phyloP scores from a whole-genome alignment of 1,140 invertebrate species.

The Fopius arisanus region DNA sequence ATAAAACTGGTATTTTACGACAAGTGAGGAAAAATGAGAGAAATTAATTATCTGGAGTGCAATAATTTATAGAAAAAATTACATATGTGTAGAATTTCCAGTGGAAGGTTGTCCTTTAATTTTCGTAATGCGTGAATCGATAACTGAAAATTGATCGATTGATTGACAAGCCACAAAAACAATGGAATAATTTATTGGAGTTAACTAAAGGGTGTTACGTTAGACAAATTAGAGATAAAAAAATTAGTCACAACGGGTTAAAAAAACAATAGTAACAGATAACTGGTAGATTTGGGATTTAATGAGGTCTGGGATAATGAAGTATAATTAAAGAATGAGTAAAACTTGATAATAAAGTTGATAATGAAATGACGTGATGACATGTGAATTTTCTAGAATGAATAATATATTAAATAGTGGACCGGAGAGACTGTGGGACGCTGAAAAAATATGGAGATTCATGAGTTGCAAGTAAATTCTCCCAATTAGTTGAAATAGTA shows the following conservation, averaged over 20 bases:
- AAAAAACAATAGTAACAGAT: neutral
- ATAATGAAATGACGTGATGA: neutral
- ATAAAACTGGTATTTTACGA: too few relatives aligned
- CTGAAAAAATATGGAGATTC: neutral
- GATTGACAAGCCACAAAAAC: neutral
- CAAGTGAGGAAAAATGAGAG: too few relatives aligned
- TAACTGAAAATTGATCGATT: neutral
- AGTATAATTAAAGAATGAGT: neutral
- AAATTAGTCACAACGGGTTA: neutral
- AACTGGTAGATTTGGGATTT: neutral
- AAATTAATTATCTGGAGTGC: too few relatives aligned
- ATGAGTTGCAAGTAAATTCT: neutral
- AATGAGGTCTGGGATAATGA: neutral
- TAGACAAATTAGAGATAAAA: neutral
- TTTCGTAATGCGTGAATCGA: too few relatives aligned
- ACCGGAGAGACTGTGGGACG: neutral
- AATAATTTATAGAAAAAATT: too few relatives aligned
- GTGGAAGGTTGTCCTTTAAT: too few relatives aligned
- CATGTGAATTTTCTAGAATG: neutral
- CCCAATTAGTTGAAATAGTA: constrained; percentile 26
- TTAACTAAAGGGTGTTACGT: neutral
- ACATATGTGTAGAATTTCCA: too few relatives aligned
- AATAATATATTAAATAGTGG: neutral
- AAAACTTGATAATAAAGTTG: neutral
- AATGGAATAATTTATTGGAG: neutral